Evolutionary conservation across 2,888 invertebrate genomes (phyloP).

Genomic region (Drosophila antonietae): DNA sequence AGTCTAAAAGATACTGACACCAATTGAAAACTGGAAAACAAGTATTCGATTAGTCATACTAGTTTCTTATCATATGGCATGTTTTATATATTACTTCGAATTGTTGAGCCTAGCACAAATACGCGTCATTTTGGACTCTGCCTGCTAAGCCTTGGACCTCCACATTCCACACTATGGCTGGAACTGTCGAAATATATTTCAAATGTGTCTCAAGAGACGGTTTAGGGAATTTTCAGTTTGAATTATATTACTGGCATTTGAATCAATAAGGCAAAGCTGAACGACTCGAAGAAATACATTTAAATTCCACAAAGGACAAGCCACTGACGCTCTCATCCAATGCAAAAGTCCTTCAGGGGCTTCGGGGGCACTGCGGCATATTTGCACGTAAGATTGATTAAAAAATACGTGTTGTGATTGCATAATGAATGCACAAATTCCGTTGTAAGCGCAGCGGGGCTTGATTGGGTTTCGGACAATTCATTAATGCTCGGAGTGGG

Average conservation of each 20-base stretch:
- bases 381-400: constrained; percentile 81
- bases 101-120: not conserved
- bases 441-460: constrained; percentile 16
- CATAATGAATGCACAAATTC: constrained; percentile 66
- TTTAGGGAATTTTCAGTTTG: not conserved
- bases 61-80: not conserved
- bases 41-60: constrained; percentile 10
- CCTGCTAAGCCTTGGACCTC: not conserved
- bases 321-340: constrained; percentile 1
- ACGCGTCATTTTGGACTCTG: not conserved
- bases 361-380: constrained; percentile 30
- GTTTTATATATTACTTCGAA: not conserved
- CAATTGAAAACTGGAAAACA: constrained; percentile 13
- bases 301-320: constrained; percentile 42
- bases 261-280: constrained; percentile 37
- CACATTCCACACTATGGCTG: not conserved
- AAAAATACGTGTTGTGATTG: constrained; percentile 79
- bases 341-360: constrained; percentile 6
- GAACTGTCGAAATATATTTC: not conserved
- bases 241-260: not conserved
- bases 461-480: constrained; percentile 36
- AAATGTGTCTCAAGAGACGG: not conserved
- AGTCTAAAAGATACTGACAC: constrained; percentile 8
- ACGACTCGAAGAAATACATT: constrained; percentile 50
- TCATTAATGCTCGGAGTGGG: constrained; percentile 23